Evolutionary conservation across 2,797 vertebrate genomes (phyloP), one percentile per base, ranked within the genome.

Genomic region (Gymnothorax reevesii): DNA sequence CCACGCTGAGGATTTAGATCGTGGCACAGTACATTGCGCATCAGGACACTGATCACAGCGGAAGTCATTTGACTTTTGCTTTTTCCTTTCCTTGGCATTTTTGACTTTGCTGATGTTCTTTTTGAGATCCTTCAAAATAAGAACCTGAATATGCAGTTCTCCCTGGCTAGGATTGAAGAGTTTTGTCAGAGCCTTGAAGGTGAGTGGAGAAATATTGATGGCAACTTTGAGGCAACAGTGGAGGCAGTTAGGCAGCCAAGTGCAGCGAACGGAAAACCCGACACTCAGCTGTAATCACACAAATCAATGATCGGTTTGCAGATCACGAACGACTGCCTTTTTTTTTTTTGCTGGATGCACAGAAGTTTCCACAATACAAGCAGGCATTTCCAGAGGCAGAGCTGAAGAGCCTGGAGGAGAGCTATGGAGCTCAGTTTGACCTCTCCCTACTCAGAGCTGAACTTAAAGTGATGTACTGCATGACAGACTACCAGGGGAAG

Each of bases 71-170:
- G 82, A 59, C n/a, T 83, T 83, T n/a, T 52, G 42, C 57, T 83
- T 83, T 59, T 83, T 83, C 22, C 82, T 83, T 83, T 83, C n/a
- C 9, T 17, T 57, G 42, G 82, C 49, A 83, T 83, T 83, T 83
- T 83, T 54, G 6, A 83, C 2, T 1, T 3, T 79, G 2, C 75
- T 33, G 75, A 79, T 79, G 75, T 79, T 22, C 75, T 79, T 4
- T 79, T 79, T 79, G 75, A 7, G 15, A 33, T 79, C 10, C 49
- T 79, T 15, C 75, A 79, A 54, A 79, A 25, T 22, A 79, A 79
- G 49, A 79, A 0, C 10, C 33, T 79, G 20, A 9, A 79, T 17
- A 4, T 33, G 49, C 75, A 79, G 12, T 25, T 79, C n/a, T 22
- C 22, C 33, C 75, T 79, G 75, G 75, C 75, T 10, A 22, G 82